phyloP scores from a whole-genome alignment of 2,113 vertebrate species.

The Ancistrus triradiatus region DNA sequence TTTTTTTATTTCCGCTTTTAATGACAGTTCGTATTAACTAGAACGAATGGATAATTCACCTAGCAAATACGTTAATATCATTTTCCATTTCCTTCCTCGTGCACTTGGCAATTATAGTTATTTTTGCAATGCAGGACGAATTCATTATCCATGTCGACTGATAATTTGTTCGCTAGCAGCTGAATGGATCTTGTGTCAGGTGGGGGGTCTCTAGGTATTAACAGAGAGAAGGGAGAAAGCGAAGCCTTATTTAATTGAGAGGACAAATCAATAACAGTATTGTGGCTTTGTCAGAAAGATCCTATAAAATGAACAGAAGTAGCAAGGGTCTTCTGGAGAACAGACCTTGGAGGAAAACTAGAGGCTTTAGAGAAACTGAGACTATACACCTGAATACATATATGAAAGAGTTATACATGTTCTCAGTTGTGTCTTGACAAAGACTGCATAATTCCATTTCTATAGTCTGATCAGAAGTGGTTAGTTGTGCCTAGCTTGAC shows the following conservation, averaged over 20 bases:
- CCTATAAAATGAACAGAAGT: conserved; percentile 70
- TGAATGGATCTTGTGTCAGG: conserved; percentile 75
- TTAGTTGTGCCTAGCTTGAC: no score
- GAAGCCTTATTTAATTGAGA: conserved; percentile 79
- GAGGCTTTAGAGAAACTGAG: no score
- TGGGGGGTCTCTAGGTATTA: conserved; percentile 77
- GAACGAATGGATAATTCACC: conserved; percentile 76
- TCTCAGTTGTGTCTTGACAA: no score
- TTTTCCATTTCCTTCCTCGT: conserved; percentile 70
- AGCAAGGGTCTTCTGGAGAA: conserved; percentile 59
- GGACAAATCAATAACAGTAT: conserved; percentile 74
- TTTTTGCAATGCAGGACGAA: conserved; percentile 72
- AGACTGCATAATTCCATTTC: no score
- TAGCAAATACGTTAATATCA: conserved; percentile 73
- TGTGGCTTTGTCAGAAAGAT: conserved; percentile 64
- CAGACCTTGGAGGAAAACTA: conserved; percentile 23
- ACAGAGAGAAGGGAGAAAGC: conserved; percentile 62
- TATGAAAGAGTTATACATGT: no score
- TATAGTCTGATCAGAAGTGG: no score
- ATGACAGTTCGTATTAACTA: conserved; percentile 80
- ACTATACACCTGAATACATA: no score
- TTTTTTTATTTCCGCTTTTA: conserved; percentile 71
- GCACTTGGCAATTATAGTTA: conserved; percentile 78
- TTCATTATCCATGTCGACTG: conserved; percentile 76
- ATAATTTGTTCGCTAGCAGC: conserved; percentile 66